Evolutionary conservation across 2,797 vertebrate genomes (phyloP).

Genomic region (Toxotes lorentzi): DNA sequence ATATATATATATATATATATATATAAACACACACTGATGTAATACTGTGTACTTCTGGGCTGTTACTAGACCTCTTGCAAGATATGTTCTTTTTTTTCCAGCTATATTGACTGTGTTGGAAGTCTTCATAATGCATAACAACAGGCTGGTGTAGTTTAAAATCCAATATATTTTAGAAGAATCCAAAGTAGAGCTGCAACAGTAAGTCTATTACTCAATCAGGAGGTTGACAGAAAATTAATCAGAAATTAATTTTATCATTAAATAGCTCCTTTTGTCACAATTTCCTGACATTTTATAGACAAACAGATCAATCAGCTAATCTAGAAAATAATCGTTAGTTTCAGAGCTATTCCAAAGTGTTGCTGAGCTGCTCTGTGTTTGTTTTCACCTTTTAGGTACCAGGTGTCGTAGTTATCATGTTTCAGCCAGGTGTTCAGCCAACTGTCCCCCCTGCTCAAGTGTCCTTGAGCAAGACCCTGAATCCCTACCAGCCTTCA

Average conservation of each 20-base stretch:
- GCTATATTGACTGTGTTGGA: neutral
- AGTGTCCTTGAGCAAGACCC: slow-evolving; percentile 54
- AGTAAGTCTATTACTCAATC: neutral
- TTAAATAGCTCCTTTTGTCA: too few relatives aligned
- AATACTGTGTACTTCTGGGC: neutral
- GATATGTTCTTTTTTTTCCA: neutral
- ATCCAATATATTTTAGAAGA: neutral
- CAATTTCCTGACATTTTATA: too few relatives aligned
- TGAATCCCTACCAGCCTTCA: slow-evolving; percentile 18
- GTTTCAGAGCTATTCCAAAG: neutral
- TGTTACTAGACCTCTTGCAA: neutral
- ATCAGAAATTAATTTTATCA: too few relatives aligned
- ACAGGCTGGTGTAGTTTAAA: neutral
- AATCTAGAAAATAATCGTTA: too few relatives aligned
- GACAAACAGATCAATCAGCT: too few relatives aligned
- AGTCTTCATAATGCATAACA: neutral
- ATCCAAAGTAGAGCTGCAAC: neutral
- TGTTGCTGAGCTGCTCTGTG: neutral
- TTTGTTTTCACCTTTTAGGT: slow-evolving; percentile 4
- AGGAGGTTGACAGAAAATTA: neutral
- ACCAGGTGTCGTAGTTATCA: slow-evolving; percentile 12
- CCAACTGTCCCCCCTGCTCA: slow-evolving; percentile 19
- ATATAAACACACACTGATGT: too few relatives aligned
- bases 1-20: slow-evolving; percentile 28
- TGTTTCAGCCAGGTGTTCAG: slow-evolving; percentile 5